phyloP scores from a whole-genome alignment of 2,113 vertebrate species.

The Ptilonorhynchus violaceus region DNA sequence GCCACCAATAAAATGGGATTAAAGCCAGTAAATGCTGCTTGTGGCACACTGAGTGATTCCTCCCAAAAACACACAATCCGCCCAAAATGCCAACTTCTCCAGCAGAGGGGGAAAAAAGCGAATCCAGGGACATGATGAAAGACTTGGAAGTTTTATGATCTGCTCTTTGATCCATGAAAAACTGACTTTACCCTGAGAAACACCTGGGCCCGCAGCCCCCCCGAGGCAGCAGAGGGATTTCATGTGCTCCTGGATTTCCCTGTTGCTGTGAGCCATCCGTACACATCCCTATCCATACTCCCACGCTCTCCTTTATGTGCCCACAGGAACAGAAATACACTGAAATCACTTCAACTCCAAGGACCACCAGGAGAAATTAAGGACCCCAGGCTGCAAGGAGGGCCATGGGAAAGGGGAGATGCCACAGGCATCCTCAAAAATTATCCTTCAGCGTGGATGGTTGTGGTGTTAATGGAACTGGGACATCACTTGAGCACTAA shows the following conservation, averaged over 20 bases:
- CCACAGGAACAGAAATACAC: not conserved
- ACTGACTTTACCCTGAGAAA: not conserved
- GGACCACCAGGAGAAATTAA: not conserved
- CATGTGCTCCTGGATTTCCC: not conserved
- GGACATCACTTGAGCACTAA: not conserved
- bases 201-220: not conserved
- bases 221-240: not conserved
- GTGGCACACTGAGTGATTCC: accelerated
- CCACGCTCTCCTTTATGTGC: not conserved
- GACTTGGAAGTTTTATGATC: not conserved
- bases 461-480: not conserved
- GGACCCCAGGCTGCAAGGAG: not conserved
- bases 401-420: accelerated
- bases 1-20: not conserved
- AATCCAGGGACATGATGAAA: not conserved
- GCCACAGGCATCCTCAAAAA: not conserved
- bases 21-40: not conserved
- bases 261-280: not conserved
- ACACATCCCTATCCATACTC: accelerated
- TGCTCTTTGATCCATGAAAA: not conserved
- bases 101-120: not conserved
- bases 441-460: accelerated
- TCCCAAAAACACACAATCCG: not conserved
- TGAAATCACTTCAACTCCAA: not conserved
- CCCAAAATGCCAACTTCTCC: not conserved